Evolutionary conservation across 2,113 vertebrate genomes (phyloP), one percentile per base, ranked within the genome.

Genomic region (Pagrus major): DNA sequence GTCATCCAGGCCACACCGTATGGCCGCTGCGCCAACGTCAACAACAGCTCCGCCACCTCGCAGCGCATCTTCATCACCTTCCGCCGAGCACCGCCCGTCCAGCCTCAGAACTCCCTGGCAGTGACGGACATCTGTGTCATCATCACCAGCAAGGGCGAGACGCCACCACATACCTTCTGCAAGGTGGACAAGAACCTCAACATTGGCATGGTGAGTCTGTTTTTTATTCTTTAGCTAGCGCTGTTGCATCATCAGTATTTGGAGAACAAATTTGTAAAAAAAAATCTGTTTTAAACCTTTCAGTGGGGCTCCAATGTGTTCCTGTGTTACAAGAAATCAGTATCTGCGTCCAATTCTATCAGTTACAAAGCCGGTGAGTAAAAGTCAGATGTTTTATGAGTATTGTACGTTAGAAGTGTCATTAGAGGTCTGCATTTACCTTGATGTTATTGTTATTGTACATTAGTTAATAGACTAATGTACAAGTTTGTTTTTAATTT

Each of bases 241-340:
- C 3, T 9, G 21, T 1, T 5, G 8, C 39, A 33, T 33, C 41
- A 14, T 52, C 33, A 37, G 1, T n/a, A 3, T 0, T 15, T 0
- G n/a, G 21, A 60, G 5, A 0, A 6, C 4, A 23, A 1, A 27
- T 27, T 0, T 44, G 0, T 78, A 29, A 76, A 1, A 12, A 29
- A 76, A 1, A 12, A 8, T 6, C 6, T 46, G 10, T 60, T 29
- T 37, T 46, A 0, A 46, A 44, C 42, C 58, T 76, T 90, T 20
- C 92, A 99, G 98, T 99, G 98, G 98, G 98, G 98, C 80, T 99
- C 98, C 91, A 99, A 88, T 86, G 98, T 99, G 49, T 99, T 96
- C 92, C 92, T 99, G 58, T 99, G 98, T 92, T 99, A 99, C 73
- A 99, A 99, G 96, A 99, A 99, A 83, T 99, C 98, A 3, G 97